Conservation (phyloP, 2,797 vertebrate species). For the Manis crassicaudata region DNA sequence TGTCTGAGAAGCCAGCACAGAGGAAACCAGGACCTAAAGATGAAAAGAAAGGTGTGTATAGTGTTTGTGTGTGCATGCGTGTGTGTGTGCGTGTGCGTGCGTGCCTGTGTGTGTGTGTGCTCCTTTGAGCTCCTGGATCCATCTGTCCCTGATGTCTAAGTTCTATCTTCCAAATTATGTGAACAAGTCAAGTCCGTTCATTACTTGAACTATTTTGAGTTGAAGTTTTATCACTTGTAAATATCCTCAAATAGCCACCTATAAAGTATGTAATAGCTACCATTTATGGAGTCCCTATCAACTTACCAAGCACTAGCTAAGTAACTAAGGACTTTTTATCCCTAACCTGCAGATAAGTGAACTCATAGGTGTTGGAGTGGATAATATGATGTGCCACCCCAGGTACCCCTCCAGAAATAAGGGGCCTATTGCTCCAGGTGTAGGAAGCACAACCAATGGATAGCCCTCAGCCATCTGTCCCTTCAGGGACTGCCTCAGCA, state of each 20-base stretch:
- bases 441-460: not conserved
- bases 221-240: not conserved
- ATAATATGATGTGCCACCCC: no score
- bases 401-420: not conserved
- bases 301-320: not conserved
- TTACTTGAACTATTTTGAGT: not conserved
- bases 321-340: not conserved
- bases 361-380: not conserved
- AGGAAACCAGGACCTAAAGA: not conserved
- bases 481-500: not conserved
- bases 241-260: not conserved
- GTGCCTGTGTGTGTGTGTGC: no score
- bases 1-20: not conserved
- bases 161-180: not conserved
- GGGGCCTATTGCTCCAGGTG: not conserved
- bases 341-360: not conserved
- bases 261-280: not conserved
- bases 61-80: rapidly evolving
- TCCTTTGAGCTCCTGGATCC: not conserved
- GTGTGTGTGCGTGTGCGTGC: no score
- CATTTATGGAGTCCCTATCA: not conserved
- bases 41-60: not conserved
- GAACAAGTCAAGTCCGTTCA: not conserved
- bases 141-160: not conserved
- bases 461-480: not conserved